A percentile compares a stretch with the other conserved stretches of the same genome.
Conservation (phyloP, 2,888 invertebrate species). For the Noctua comes region DNA sequence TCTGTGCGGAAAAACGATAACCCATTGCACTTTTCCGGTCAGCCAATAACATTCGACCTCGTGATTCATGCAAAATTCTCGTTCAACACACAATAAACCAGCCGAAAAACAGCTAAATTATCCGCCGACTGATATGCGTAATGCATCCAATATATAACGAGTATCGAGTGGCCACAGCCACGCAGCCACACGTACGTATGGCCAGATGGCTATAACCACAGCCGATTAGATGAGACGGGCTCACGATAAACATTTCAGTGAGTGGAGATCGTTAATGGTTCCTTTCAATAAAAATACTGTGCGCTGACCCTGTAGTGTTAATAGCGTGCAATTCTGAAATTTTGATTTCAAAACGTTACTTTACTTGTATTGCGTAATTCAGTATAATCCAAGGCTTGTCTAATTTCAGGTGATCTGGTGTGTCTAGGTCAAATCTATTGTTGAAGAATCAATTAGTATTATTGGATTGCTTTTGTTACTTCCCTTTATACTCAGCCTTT, state of each 20-base stretch:
- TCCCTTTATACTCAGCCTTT: not conserved
- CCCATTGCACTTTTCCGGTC: not conserved
- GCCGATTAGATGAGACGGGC: slow-evolving; percentile 18
- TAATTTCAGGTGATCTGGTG: not conserved
- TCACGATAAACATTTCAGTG: slow-evolving; percentile 25
- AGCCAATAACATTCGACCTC: not conserved
- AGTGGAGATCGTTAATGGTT: slow-evolving; percentile 7
- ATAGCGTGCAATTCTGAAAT: not conserved
- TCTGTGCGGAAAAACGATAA: not conserved
- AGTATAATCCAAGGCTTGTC: not conserved
- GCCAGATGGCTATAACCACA: slow-evolving; percentile 18
- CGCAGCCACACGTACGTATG: not conserved
- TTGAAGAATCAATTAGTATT: not conserved
- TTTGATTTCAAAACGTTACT: slow-evolving; percentile 8
- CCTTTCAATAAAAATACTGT: slow-evolving; percentile 18
- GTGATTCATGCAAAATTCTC: not conserved
- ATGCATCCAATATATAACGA: slow-evolving; percentile 36
- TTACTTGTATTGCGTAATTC: not conserved
- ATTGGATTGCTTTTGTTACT: not conserved
- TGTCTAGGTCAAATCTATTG: not conserved
- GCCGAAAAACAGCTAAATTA: slow-evolving; percentile 17
- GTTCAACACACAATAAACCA: slow-evolving; percentile 1
- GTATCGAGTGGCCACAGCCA: slow-evolving; percentile 27
- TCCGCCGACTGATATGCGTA: slow-evolving; percentile 29
- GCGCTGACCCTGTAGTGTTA: slow-evolving; percentile 13